Conservation (phyloP, 2,113 vertebrate species). For the Eudyptes chrysolophus region DNA sequence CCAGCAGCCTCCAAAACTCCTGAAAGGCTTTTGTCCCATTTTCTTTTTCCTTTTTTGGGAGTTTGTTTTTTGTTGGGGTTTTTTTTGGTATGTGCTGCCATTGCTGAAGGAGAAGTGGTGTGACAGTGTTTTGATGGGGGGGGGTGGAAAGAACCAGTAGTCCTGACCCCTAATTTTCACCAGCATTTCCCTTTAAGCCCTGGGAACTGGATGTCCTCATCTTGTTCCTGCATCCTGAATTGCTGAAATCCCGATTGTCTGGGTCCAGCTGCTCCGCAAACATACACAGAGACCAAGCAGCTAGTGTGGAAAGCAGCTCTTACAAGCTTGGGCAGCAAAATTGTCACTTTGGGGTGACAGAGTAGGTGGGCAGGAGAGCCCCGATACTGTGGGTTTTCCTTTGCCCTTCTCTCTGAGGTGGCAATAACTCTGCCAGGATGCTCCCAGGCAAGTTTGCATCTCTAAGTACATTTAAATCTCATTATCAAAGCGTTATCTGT, state of each 20-base stretch:
- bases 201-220: neutral
- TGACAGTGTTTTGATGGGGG: neutral
- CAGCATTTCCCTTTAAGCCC: neutral
- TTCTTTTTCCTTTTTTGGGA: neutral
- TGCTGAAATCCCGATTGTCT: neutral
- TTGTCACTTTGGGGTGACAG: neutral
- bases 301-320: neutral
- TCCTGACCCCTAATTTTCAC: neutral
- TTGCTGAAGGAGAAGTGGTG: neutral
- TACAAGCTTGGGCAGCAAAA: neutral
- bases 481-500: neutral
- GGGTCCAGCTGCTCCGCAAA: neutral
- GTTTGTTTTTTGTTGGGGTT: neutral
- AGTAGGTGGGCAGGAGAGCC: neutral
- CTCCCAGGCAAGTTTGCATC: neutral
- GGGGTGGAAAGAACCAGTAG: no score
- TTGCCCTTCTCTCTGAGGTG: neutral
- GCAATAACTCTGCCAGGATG: neutral
- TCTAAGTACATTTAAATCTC: neutral
- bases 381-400: fast-evolving
- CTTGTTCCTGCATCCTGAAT: neutral
- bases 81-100: neutral
- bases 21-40: neutral
- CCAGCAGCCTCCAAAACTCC: neutral
- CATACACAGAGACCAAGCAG: fast-evolving